A percentile compares a stretch with the other conserved stretches of the same genome.
Evolutionary conservation across 2,888 invertebrate genomes (phyloP).

Genomic region (Scotopteryx bipunctaria): DNA sequence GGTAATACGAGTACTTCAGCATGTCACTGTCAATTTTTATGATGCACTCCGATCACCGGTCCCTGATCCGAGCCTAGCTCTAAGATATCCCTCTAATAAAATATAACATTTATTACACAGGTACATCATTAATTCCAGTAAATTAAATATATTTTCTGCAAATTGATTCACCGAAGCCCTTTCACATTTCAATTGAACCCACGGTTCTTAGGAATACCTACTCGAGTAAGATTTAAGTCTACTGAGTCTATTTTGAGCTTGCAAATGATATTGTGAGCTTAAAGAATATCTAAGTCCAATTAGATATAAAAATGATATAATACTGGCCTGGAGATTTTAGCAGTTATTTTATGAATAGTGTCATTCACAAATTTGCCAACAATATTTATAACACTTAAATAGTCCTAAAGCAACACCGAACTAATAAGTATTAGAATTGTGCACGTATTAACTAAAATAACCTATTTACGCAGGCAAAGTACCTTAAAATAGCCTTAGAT

Average conservation of each 20-base stretch:
- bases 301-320: conserved; percentile 29
- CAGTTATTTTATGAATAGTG: conserved; percentile 21
- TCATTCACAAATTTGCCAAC: conserved; percentile 13
- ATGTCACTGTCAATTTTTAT: conserved; percentile 77
- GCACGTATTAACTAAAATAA: too few relatives aligned
- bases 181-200: conserved; percentile 27
- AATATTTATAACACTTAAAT: neutral
- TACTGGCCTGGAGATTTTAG: conserved; percentile 18
- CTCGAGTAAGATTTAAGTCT: conserved; percentile 19
- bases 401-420: neutral
- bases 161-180: conserved; percentile 30
- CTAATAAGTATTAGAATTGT: too few relatives aligned
- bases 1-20: conserved; percentile 71
- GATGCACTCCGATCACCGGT: conserved; percentile 62
- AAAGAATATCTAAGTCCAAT: conserved; percentile 15
- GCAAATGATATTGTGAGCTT: conserved; percentile 18
- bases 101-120: conserved; percentile 33
- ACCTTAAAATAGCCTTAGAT: too few relatives aligned
- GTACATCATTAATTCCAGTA: conserved; percentile 30
- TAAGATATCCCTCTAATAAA: conserved; percentile 38
- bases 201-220: conserved; percentile 21
- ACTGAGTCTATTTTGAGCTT: conserved; percentile 18
- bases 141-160: conserved; percentile 33
- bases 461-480: too few relatives aligned
- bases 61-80: conserved; percentile 25